Evolutionary conservation across 2,113 vertebrate genomes (phyloP).

Genomic region (Paradisaea rubra): DNA sequence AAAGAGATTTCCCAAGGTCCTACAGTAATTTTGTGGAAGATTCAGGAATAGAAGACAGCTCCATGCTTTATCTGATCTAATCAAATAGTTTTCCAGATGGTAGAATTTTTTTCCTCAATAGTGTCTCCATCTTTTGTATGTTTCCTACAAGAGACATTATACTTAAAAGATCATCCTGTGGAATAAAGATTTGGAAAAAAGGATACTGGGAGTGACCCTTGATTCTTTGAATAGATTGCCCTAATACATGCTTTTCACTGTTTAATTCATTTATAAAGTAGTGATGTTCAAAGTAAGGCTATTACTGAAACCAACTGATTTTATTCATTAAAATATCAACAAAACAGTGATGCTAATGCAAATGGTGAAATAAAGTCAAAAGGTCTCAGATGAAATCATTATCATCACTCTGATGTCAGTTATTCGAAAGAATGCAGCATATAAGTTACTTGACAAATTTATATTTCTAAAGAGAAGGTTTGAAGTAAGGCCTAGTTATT

Average conservation of each 20-base stretch:
- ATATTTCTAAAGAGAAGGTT: neutral
- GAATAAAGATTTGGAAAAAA: neutral
- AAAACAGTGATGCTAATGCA: neutral
- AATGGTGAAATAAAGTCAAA: neutral
- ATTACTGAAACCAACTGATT: neutral
- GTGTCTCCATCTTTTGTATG: neutral
- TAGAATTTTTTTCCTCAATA: neutral
- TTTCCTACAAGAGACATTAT: neutral
- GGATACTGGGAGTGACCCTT: neutral
- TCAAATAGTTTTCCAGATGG: neutral
- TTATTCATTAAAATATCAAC: neutral
- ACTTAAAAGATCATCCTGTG: neutral
- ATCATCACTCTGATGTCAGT: neutral
- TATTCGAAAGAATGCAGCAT: neutral
- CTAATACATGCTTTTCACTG: neutral
- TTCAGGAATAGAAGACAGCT: neutral
- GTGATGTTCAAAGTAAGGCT: neutral
- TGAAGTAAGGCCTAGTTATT: neutral
- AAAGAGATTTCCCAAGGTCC: conserved; percentile 15
- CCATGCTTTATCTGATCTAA: neutral
- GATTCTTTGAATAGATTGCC: neutral
- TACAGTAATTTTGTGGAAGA: neutral
- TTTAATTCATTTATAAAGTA: neutral
- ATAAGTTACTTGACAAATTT: neutral
- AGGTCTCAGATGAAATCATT: neutral